Evolutionary conservation across 1,140 invertebrate species (phyloP), one percentile per base, ranked within the genome.

Genomic region (Drosophila hydei): DNA sequence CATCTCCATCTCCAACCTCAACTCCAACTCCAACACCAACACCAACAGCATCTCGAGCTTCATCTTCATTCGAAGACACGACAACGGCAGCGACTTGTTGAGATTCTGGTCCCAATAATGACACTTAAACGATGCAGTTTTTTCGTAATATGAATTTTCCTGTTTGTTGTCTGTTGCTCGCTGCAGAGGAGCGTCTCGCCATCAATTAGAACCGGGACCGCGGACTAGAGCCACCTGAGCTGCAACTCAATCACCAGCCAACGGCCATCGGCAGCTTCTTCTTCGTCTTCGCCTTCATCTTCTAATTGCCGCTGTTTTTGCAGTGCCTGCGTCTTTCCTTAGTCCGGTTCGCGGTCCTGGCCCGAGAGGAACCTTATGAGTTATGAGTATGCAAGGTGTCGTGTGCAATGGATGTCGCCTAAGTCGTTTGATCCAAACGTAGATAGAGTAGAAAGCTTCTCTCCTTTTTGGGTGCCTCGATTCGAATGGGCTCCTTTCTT

Each of bases 141-240:
- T 85, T 85, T 85, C 77, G 81, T 85, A 85, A 85, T 85, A 85
- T 80, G 80, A 85, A 87, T 87, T 87, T 85, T 85, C 80, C 80
- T 85, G 80, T 79, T 79, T 85, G 72, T 67, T 59, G 67, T 42
- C 59, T 60, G 54, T 55, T 61, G 64, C 25, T 62, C 52, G 65
- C 59, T 7, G 54, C 61, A 30, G 71, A 73, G 71, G 43, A 68
- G 50, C 78, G 72, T 75, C 72, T 71, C 72, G 61, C 51, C 72
- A 85, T 87, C 77, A 80, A 80, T 87, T 85, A 85, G 62, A 70
- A 71, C 58, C 64, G 54, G 52, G 70, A 60, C 9, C 12, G 40
- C 27, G 54, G 50, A 52, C 14, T 12, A 21, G 40, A 56, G 50
- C 70, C 77, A 80, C 74, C 77, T 85, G 77, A 80, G 81, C 81